phyloP scores from a whole-genome alignment of 2,113 vertebrate genomes.

The Suricata suricatta region DNA sequence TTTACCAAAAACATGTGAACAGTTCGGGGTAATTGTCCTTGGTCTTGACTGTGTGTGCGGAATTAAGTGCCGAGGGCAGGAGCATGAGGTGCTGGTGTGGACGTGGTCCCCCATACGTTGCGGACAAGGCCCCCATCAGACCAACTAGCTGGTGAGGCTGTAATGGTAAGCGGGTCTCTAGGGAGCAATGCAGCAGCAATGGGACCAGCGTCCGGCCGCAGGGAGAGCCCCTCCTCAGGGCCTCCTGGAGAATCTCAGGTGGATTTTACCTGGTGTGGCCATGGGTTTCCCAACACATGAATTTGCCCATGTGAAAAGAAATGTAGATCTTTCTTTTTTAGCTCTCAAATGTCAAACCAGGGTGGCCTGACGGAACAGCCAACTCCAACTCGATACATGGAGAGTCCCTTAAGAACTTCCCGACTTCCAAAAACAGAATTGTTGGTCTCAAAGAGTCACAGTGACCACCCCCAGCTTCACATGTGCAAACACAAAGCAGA shows the following conservation, averaged over 20 bases:
- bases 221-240: neutral
- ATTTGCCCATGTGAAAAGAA: neutral
- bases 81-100: neutral
- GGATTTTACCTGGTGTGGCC: neutral
- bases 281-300: neutral
- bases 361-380: neutral
- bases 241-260: neutral
- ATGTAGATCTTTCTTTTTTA: neutral
- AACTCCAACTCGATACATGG: neutral
- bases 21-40: neutral
- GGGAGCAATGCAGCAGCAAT: neutral
- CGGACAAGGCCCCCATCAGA: neutral
- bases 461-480: neutral
- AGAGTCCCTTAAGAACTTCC: neutral
- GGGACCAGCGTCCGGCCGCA: neutral
- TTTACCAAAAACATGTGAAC: neutral
- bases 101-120: neutral
- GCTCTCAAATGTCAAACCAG: neutral
- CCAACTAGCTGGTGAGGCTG: neutral
- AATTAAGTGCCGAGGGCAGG: neutral
- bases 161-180: neutral
- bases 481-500: neutral
- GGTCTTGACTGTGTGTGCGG: neutral
- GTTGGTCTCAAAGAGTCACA: neutral
- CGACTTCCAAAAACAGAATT: neutral